These are phyloP conservation scores for Orius laevigatus DNA, from an alignment of 1,140 invertebrate genomes.

Conservation along the genomic window DNA sequence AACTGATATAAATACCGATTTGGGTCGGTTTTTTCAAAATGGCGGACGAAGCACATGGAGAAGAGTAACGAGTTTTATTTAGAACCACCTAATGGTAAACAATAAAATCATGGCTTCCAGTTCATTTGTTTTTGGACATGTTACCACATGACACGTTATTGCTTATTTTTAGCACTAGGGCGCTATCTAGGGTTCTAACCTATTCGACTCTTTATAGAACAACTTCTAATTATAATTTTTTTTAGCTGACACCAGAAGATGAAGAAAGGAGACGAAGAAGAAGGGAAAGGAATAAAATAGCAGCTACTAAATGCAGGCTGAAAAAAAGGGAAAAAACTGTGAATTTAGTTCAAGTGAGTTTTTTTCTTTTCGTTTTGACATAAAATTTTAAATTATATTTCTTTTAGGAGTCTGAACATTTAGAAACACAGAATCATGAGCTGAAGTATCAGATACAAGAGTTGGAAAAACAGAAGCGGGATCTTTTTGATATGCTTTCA, in stretches of 20 bases:
- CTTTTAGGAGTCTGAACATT: slow-evolving; percentile 58
- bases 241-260: slow-evolving; percentile 75
- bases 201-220: no score
- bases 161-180: no score
- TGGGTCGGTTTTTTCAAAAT: no score
- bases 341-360: slow-evolving; percentile 49
- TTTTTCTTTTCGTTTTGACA: not conserved
- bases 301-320: slow-evolving; percentile 85
- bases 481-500: slow-evolving; percentile 56
- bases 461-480: slow-evolving; percentile 50
- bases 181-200: no score
- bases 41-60: no score
- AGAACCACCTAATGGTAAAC: no score
- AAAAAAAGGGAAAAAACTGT: slow-evolving; percentile 83
- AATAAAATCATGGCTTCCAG: no score
- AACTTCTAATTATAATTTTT: no score
- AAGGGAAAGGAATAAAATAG: slow-evolving; percentile 84
- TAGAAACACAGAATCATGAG: slow-evolving; percentile 75
- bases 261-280: slow-evolving; percentile 66
- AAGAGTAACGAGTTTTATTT: no score
- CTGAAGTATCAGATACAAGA: slow-evolving; percentile 66
- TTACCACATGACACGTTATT: no score
- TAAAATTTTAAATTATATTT: slow-evolving; percentile 6
- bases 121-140: no score
- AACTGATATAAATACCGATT: no score